Conservation (phyloP, 1,140 invertebrate species). For the Oncopeltus fasciatus region DNA sequence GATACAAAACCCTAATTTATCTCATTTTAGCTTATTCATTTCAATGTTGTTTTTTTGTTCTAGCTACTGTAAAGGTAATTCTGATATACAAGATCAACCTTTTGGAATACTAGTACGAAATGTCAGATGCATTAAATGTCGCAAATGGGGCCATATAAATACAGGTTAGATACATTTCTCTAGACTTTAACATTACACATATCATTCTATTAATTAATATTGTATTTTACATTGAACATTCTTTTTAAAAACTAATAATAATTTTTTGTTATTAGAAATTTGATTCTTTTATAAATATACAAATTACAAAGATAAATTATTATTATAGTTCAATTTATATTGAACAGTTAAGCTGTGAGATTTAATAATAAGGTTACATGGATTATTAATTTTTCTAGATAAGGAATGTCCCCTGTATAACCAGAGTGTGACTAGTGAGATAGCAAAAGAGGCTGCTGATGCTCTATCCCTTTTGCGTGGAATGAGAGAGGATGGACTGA, state of each 20-base stretch:
- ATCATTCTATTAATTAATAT: background rate
- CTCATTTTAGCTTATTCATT: background rate
- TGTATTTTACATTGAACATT: background rate
- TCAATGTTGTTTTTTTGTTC: constrained; percentile 21
- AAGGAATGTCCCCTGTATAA: constrained; percentile 89
- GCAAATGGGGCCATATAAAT: constrained; percentile 99
- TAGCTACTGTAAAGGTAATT: constrained; percentile 88
- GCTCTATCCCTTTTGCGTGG: constrained; percentile 66
- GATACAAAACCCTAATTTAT: too few relatives aligned
- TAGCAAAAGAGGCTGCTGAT: constrained; percentile 43
- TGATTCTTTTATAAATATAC: background rate
- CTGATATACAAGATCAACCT: constrained; percentile 93
- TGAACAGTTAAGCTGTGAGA: too few relatives aligned
- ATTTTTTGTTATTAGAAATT: constrained; percentile 8
- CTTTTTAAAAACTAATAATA: background rate
- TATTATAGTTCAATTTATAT: too few relatives aligned
- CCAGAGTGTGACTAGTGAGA: constrained; percentile 51
- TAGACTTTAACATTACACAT: too few relatives aligned
- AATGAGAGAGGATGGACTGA: constrained; percentile 83
- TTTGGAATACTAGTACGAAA: constrained; percentile 97
- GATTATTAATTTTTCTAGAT: too few relatives aligned
- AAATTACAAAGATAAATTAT: too few relatives aligned
- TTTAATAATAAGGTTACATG: too few relatives aligned
- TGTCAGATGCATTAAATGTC: constrained; percentile 95
- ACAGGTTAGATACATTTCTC: too few relatives aligned